Evolutionary conservation across 37 sponge, comb jelly and placozoan genomes (phyloP).

Genomic region (Eunapius fragilis): DNA sequence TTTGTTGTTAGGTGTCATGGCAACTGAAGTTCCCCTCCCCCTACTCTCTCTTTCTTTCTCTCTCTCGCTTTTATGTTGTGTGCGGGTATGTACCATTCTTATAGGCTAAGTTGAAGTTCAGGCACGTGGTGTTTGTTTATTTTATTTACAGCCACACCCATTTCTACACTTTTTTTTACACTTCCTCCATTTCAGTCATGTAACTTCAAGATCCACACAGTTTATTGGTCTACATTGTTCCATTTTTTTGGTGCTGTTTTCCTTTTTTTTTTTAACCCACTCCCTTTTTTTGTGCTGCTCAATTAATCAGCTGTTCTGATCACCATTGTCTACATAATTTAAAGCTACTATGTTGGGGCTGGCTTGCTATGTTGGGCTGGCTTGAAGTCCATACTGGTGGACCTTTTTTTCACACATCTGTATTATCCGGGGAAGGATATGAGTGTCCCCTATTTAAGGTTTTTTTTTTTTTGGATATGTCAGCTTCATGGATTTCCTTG

Average conservation of each 20-base stretch:
- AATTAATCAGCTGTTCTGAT: neutral
- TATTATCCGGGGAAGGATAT: too few relatives aligned
- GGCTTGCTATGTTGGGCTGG: too few relatives aligned
- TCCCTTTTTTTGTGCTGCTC: neutral
- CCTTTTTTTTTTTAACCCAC: neutral
- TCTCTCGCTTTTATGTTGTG: neutral
- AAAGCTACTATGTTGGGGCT: too few relatives aligned
- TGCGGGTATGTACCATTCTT: neutral
- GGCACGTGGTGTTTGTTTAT: neutral
- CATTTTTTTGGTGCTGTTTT: neutral
- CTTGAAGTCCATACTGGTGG: too few relatives aligned
- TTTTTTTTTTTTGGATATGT: neutral
- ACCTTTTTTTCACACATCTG: too few relatives aligned
- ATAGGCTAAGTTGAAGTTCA: neutral
- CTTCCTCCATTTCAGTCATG: too few relatives aligned
- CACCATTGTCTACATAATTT: neutral
- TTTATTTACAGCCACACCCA: neutral
- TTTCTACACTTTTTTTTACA: too few relatives aligned
- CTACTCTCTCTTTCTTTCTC: neutral
- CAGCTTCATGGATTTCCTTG: too few relatives aligned
- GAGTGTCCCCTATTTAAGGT: neutral
- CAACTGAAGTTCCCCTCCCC: neutral
- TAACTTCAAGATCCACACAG: neutral
- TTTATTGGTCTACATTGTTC: too few relatives aligned
- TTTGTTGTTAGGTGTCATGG: neutral